Base-by-base conservation (phyloP, 2,797 vertebrate species). In the Apodemus agrarius region DNA sequence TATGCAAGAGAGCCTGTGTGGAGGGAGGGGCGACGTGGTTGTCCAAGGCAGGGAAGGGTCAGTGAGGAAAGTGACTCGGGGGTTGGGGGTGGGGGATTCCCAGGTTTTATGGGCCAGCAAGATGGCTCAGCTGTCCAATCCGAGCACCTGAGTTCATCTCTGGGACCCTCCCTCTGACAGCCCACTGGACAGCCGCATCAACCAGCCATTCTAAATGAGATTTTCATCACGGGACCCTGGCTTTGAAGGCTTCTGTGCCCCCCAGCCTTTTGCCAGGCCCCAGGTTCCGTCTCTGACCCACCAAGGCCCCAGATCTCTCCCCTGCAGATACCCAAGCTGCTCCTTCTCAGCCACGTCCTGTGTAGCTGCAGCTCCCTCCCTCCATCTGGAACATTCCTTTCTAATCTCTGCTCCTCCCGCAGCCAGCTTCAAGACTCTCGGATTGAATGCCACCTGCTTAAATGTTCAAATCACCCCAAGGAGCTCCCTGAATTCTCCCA, bases 311-410 rank as follows among this genome's bases (percentile, higher is more conserved):
- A 63, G n/a, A 74, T 54, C 16, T 4, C 59, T 84, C 46, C 81
- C 29, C 17, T 34, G 24, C 54, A 57, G 89, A 89, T 43, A 78
- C 72, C 79, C 13, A 57, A 69, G 61, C 72, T 85, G 52, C 78
- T 40, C 72, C 26, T 78, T 85, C 95, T 63, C 80, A 29, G 88
- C 63, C 74, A 69, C 67, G 76, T 61, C 19, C 89, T 96, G 80
- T 63, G 40, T 0, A 76, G 63, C 37, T 69, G 17, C 67, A 52
- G 37, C 63, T 88, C 34, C 52, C 61, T 21, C 37, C 81, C 26
- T 86, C 34, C 19, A 12, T 61, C 67, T 87, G 63, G 49, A 92
- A 94, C 82, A 78, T 91, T 89, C 74, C 91, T 84, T 81, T 52
- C 57, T 94, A 87, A 49, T 43, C 76, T 92, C 46, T 84, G 16